Base-by-base conservation (phyloP, 2,797 vertebrate species). In the Oreochromis mossambicus region DNA sequence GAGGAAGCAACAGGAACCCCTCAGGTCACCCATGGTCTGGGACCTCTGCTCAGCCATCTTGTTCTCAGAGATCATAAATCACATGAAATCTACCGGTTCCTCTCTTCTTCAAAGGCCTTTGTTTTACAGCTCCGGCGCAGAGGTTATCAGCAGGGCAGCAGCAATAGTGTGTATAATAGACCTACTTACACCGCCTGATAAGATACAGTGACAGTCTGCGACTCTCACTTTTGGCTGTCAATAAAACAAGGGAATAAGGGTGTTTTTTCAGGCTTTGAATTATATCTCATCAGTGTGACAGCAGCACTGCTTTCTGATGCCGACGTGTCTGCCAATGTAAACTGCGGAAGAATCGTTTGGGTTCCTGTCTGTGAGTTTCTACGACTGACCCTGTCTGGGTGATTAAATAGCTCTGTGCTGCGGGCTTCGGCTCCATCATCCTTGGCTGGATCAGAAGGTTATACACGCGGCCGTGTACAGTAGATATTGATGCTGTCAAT, bases 51-150 rank as follows among this genome's bases (percentile, higher is more conserved):
- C 87, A 50, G 89, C 86, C 92, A 92, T 94, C 94, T 92, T 92
- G 90, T 93, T 95, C 93, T 94, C 78, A 87, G 88, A 88, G 89
- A 90, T 92, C 94, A 95, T 95, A 93, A 96, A 96, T 95, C 95
- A 96, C 81, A 87, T 56, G 15, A 90, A 93, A 91, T 81, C 54
- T 87, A 88, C 78, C 84, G 80, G 94, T 94, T 94, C 94, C 94
- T 90, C 90, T 94, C 78, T 82, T 93, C 94, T 95, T 95, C 95
- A 95, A 95, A 95, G 95, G 92, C 92, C 89, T 96, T 95, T 96
- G 95, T 95, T 94, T 92, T 83, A 84, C 91, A 79, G 82, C 93
- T 88, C 91, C 83, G 13, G 78, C 87, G 24, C 87, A 87, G 93
- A 95, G 95, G 95, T 96, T 95, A 96, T 95, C 95, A 92, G 90